Base-by-base conservation (phyloP, 37 sponge, comb jelly and placozoan species). In the Oopsacas minuta region DNA sequence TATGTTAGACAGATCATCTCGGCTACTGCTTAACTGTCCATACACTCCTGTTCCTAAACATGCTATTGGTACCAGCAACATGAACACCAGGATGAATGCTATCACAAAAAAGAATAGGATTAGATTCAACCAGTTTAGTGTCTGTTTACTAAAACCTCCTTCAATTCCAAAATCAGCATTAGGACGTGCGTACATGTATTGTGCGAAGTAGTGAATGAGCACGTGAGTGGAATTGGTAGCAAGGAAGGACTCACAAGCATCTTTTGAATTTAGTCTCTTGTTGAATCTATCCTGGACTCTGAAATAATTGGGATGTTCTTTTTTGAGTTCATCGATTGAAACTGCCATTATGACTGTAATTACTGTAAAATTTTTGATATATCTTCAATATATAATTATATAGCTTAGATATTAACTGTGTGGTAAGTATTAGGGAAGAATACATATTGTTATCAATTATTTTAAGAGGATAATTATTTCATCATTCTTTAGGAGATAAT, bases 131-230 rank as follows among this genome's bases (percentile, higher is more conserved):
- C 75, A 61, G 75, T 61, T 61, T n/a, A 61, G 75, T 20, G 75
- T 61, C 75, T 61, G 75, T n/a, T 61, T 61, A 12, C 75, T 61
- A 34, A 61, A 61, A 25, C 75, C 75, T 25, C 28, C 75, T 61
- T 61, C 22, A 3, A 34, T 32, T 3, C 75, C 75, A 12, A 25
- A 61, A 34, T 61, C 1, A 25, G 22, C 28, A 34, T 10, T 61
- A 34, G 75, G 75, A n/a, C 75, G 75, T 12, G 75, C 75, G 75
- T 61, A 61, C 75, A 61, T 25, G 30, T 61, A 61, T 3, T 25
- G 30, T 7, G 75, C 75, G 75, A 25, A 61, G 75, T 61, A 61
- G 75, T 61, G 75, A n/a, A 61, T 61, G 7, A 61, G 75, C 28
- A 61, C 75, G 30, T 61, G 75, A 12, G 75, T 61, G 28, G 75